A percentile compares a stretch with the other conserved stretches of the same genome.
phyloP scores from a whole-genome alignment of 1,140 invertebrate species.

The Ostrea denselamellosa region DNA sequence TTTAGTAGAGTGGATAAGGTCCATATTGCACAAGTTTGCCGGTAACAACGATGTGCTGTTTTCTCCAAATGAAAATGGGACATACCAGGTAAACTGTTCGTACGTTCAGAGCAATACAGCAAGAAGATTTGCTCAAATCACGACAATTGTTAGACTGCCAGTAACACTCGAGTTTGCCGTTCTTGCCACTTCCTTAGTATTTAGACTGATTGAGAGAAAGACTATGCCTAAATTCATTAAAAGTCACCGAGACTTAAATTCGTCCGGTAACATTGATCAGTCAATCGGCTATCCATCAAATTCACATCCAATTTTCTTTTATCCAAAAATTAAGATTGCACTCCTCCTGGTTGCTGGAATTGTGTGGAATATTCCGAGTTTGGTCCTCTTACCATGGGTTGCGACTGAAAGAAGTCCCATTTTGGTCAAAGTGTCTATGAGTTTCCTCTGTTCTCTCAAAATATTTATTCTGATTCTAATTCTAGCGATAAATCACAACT shows the following conservation, averaged over 20 bases:
- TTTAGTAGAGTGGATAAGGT: neutral
- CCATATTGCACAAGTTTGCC: neutral
- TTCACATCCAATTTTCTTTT: neutral
- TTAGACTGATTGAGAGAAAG: neutral
- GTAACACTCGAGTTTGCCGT: neutral
- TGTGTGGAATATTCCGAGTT: neutral
- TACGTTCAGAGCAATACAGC: neutral
- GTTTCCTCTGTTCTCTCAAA: neutral
- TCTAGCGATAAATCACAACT: neutral
- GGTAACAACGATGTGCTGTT: neutral
- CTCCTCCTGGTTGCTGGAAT: neutral
- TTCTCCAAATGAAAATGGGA: neutral
- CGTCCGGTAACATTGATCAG: neutral
- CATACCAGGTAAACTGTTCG: neutral
- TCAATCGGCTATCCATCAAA: neutral
- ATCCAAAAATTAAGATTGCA: neutral
- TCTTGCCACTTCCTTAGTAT: neutral
- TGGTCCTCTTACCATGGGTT: neutral
- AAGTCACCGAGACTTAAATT: neutral
- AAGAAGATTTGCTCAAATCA: neutral
- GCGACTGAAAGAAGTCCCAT: neutral
- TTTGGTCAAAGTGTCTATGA: neutral
- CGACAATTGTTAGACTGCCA: neutral
- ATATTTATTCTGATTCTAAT: neutral
- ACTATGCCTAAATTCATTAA: neutral